A percentile compares a stretch with the other conserved stretches of the same genome.
Conservation (phyloP, 1,140 invertebrate species). For the Reticulitermes speratus region DNA sequence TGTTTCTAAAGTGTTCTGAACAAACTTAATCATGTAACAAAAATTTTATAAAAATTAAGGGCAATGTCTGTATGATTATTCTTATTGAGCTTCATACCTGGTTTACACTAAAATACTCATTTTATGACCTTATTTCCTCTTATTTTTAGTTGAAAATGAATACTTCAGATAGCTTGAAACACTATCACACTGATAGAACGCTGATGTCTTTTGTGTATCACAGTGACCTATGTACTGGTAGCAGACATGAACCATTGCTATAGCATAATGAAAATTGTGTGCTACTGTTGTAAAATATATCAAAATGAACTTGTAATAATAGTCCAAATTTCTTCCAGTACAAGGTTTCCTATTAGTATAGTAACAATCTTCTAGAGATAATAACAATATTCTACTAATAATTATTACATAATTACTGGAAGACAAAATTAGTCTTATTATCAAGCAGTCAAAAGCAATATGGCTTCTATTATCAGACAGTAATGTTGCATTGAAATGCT, state of each 20-base stretch:
- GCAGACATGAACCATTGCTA: neutral
- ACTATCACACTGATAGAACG: neutral
- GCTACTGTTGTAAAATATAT: neutral
- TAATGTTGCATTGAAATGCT: neutral
- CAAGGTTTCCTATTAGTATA: conserved; percentile 10
- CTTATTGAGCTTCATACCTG: conserved; percentile 8
- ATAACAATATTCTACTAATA: conserved; percentile 6
- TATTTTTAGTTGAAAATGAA: neutral
- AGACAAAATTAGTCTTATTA: conserved; percentile 1
- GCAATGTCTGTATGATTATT: neutral
- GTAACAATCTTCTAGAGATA: conserved; percentile 14
- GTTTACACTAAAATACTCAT: neutral
- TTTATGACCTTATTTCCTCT: conserved; percentile 2
- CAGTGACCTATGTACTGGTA: conserved; percentile 8
- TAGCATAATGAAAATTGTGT: neutral
- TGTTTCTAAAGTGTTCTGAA: neutral
- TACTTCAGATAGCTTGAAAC: neutral
- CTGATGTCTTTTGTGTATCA: conserved; percentile 16
- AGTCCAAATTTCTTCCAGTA: neutral
- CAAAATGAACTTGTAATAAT: neutral
- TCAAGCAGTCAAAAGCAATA: conserved; percentile 14
- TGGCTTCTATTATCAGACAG: conserved; percentile 11
- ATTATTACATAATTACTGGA: neutral
- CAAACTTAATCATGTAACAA: neutral
- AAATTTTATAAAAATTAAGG: neutral